These are phyloP conservation scores for Theocolax elegans DNA, from an alignment of 1,140 invertebrate genomes.

Conservation along the genomic window DNA sequence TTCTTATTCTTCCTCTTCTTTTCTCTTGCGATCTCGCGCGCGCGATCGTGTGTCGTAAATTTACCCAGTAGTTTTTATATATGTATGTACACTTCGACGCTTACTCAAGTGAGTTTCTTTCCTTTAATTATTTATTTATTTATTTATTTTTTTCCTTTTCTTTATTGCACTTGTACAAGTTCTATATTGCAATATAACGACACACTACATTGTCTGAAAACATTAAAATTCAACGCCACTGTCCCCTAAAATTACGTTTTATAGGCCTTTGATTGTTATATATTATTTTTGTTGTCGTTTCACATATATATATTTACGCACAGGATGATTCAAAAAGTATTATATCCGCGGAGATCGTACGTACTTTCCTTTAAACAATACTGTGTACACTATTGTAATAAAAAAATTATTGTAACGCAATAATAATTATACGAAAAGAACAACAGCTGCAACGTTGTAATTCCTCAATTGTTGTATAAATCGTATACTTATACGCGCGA, in stretches of 20 bases:
- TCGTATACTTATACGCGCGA: no score
- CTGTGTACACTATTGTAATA: no score
- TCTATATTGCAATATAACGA: constrained; percentile 40
- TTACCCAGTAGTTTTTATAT: no score
- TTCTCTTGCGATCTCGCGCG: neutral
- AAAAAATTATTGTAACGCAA: no score
- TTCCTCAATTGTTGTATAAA: no score
- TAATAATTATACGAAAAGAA: no score
- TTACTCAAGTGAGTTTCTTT: constrained; percentile 27
- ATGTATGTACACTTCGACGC: no score
- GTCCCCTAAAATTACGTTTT: constrained; percentile 46
- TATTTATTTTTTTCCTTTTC: constrained; percentile 21
- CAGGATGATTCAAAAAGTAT: constrained; percentile 36
- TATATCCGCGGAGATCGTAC: constrained; percentile 31
- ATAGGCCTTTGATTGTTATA: constrained; percentile 56
- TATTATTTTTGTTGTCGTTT: constrained; percentile 41
- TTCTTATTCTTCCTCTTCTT: neutral
- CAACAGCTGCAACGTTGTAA: no score
- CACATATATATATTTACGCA: constrained; percentile 15
- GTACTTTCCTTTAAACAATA: constrained; percentile 40
- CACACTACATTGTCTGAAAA: constrained; percentile 44
- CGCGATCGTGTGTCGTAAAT: no score
- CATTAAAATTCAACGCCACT: constrained; percentile 49
- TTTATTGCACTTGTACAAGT: constrained; percentile 39
- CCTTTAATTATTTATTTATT: constrained; percentile 30